phyloP scores from a whole-genome alignment of 1,140 invertebrate genomes.

The Anagrus nilaparvatae region DNA sequence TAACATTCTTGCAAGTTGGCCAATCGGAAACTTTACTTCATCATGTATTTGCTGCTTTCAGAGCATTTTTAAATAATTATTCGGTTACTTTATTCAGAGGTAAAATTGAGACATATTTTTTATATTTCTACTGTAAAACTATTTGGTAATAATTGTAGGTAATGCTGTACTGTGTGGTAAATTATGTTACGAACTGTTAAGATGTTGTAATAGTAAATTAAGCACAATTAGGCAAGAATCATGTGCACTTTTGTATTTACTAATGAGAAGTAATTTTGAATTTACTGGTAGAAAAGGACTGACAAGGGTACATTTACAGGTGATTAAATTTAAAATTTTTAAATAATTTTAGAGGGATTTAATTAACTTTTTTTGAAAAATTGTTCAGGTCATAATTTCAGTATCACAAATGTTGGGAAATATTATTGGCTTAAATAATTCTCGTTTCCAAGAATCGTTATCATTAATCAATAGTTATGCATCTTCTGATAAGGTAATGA shows the following conservation, averaged over 20 bases:
- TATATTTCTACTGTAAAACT: slow-evolving; percentile 1
- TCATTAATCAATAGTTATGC: slow-evolving; percentile 90
- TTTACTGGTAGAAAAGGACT: slow-evolving; percentile 72
- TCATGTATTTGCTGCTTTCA: slow-evolving; percentile 81
- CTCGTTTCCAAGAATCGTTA: slow-evolving; percentile 82
- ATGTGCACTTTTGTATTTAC: slow-evolving; percentile 78
- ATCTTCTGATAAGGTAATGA: slow-evolving; percentile 86
- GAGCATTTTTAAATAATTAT: slow-evolving; percentile 87
- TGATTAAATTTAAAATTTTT: slow-evolving; percentile 19
- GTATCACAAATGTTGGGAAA: slow-evolving; percentile 85
- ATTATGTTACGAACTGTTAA: slow-evolving; percentile 71
- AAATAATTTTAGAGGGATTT: background rate
- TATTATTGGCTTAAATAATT: slow-evolving; percentile 75
- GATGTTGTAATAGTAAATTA: slow-evolving; percentile 71
- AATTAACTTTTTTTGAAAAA: background rate
- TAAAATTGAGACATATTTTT: slow-evolving; percentile 25
- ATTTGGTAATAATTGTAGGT: slow-evolving; percentile 40
- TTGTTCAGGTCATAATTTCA: slow-evolving; percentile 70
- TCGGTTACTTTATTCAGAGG: slow-evolving; percentile 72
- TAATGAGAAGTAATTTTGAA: slow-evolving; percentile 91
- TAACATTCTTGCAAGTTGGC: slow-evolving; percentile 77
- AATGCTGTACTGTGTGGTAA: slow-evolving; percentile 75
- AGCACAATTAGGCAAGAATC: slow-evolving; percentile 75
- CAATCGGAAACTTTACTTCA: slow-evolving; percentile 84
- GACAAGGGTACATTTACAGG: slow-evolving; percentile 76